phyloP scores from a whole-genome alignment of 1,140 invertebrate species.

The Drosophila sp. region DNA sequence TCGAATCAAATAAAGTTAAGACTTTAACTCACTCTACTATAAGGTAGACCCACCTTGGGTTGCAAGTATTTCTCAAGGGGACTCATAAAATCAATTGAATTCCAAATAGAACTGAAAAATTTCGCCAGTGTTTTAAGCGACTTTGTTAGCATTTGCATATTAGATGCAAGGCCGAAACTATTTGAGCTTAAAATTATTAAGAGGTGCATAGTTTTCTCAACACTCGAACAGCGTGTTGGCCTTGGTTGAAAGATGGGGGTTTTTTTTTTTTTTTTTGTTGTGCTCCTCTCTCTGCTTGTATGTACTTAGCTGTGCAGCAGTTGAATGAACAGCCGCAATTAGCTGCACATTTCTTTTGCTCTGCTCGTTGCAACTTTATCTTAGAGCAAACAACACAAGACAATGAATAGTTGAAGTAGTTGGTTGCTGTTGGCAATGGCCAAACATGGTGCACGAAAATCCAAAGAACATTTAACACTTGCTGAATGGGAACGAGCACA shows the following conservation, averaged over 20 bases:
- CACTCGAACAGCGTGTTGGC: not conserved
- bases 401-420: slow-evolving; percentile 6
- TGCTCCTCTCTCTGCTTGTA: not conserved
- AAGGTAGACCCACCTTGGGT: too few species aligned
- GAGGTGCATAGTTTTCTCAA: not conserved
- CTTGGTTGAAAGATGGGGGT: not conserved
- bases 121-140: not conserved
- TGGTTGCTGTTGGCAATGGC: slow-evolving; percentile 11
- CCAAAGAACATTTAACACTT: slow-evolving; percentile 73
- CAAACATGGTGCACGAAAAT: slow-evolving; percentile 52
- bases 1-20: too few species aligned
- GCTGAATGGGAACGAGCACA: slow-evolving; percentile 71
- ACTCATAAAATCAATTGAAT: too few species aligned
- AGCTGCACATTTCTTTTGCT: slow-evolving; percentile 55
- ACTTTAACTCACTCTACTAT: too few species aligned
- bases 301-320: not conserved
- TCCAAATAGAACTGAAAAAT: not conserved
- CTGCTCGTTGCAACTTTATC: slow-evolving; percentile 50
- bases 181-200: not conserved
- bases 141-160: not conserved
- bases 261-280: not conserved
- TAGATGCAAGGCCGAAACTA: not conserved
- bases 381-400: slow-evolving; percentile 37
- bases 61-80: too few species aligned
- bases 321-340: slow-evolving; percentile 61